phyloP scores from a whole-genome alignment of 2,797 vertebrate species.

The Trachurus trachurus region DNA sequence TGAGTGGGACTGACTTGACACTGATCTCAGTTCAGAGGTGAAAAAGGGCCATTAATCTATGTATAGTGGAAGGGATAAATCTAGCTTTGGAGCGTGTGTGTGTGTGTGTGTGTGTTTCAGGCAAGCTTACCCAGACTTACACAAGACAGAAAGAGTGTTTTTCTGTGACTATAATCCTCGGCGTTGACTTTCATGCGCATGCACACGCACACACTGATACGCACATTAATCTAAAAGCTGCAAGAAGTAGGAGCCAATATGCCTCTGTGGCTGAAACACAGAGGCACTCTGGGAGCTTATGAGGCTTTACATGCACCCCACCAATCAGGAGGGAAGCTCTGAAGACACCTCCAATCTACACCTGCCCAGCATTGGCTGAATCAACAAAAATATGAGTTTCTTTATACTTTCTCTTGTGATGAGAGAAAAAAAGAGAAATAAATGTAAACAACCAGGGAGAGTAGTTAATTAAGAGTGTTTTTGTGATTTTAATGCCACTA shows the following conservation, averaged over 20 bases:
- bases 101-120: constrained; percentile 18
- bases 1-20: constrained; percentile 27
- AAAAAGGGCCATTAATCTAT: constrained; percentile 37
- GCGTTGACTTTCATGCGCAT: constrained; percentile 23
- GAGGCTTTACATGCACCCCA: constrained; percentile 8
- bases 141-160: constrained; percentile 49
- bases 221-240: constrained; percentile 52
- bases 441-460: background rate
- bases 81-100: constrained; percentile 36
- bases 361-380: background rate
- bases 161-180: constrained; percentile 59
- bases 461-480: background rate
- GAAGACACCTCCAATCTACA: constrained; percentile 13
- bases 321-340: constrained; percentile 27
- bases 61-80: constrained; percentile 41
- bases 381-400: constrained; percentile 11
- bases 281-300: constrained; percentile 36
- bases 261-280: constrained; percentile 39
- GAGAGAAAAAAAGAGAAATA: background rate
- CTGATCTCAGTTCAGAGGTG: constrained; percentile 67
- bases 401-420: background rate
- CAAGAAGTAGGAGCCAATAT: constrained; percentile 29
- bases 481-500: constrained; percentile 1
- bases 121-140: constrained; percentile 43
- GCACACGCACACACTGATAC: constrained; percentile 16